Percentiles rank a stretch among this genome's conserved stretches.
Conservation (phyloP, 2,797 vertebrate species). For the Sphaeramia orbicularis region DNA sequence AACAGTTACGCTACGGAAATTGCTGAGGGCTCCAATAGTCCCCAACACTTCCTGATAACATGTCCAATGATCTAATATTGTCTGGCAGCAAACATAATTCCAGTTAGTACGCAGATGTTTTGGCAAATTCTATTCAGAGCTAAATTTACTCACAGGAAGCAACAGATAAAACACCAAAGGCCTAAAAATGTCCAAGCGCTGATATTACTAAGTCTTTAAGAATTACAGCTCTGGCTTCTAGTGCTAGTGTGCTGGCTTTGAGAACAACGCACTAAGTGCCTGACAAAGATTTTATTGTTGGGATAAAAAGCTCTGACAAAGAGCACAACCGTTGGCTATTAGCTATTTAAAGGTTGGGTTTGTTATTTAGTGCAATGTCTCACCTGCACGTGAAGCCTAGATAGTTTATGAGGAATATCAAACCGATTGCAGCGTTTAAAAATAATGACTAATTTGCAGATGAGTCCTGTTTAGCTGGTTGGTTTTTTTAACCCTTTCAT, state of each 20-base stretch:
- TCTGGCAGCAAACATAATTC: constrained; percentile 59
- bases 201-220: constrained; percentile 31
- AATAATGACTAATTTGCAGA: too few relatives aligned
- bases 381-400: constrained; percentile 19
- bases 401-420: constrained; percentile 33
- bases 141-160: constrained; percentile 37
- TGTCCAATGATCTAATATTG: constrained; percentile 57
- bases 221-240: constrained; percentile 20
- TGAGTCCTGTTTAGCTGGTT: too few relatives aligned
- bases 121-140: constrained; percentile 36
- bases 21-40: constrained; percentile 65
- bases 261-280: constrained; percentile 60
- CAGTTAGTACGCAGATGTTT: constrained; percentile 51
- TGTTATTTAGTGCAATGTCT: constrained; percentile 33
- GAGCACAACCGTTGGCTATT: constrained; percentile 55
- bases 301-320: constrained; percentile 59
- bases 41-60: constrained; percentile 64
- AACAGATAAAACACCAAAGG: constrained; percentile 20
- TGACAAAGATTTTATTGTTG: constrained; percentile 64
- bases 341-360: constrained; percentile 33
- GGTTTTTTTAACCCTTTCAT: too few relatives aligned
- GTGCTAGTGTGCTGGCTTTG: constrained; percentile 61
- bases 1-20: constrained; percentile 73
- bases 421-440: constrained; percentile 20
- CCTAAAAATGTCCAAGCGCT: constrained; percentile 13